phyloP scores from a whole-genome alignment of 1,140 invertebrate species.

The Chlorops oryzae region DNA sequence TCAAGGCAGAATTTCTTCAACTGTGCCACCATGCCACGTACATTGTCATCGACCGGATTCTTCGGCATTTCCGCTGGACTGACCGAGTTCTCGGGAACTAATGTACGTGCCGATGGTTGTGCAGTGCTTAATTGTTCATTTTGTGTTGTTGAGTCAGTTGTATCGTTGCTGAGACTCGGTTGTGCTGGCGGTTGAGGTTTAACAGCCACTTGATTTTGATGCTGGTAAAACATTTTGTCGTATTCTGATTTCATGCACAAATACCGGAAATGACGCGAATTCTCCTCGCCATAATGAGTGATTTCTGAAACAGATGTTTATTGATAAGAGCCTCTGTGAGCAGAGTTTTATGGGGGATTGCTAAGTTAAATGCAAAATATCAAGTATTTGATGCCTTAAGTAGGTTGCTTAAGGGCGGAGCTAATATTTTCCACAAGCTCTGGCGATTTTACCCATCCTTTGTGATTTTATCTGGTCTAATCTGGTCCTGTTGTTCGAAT shows the following conservation, averaged over 20 bases:
- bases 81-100: background rate
- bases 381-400: too few relatives aligned
- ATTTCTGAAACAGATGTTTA: constrained; percentile 36
- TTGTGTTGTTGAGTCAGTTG: background rate
- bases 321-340: too few relatives aligned
- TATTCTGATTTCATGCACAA: constrained; percentile 46
- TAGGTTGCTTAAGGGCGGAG: too few relatives aligned
- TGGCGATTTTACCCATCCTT: too few relatives aligned
- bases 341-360: too few relatives aligned
- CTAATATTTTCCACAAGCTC: too few relatives aligned
- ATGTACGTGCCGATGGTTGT: background rate
- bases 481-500: too few relatives aligned
- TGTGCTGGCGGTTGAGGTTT: constrained; percentile 13
- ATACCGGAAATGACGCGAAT: constrained; percentile 41
- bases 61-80: background rate
- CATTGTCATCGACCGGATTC: background rate
- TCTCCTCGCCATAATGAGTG: constrained; percentile 39
- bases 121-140: background rate
- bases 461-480: too few relatives aligned
- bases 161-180: background rate
- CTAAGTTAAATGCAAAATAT: too few relatives aligned
- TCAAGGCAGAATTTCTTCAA: too few relatives aligned
- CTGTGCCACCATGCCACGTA: constrained; percentile 5
- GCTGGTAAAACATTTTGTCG: constrained; percentile 42
- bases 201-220: constrained; percentile 24